A percentile compares a stretch with the other conserved stretches of the same genome.
Evolutionary conservation across 2,888 invertebrate species (phyloP).

Genomic region (Phengaris arion): DNA sequence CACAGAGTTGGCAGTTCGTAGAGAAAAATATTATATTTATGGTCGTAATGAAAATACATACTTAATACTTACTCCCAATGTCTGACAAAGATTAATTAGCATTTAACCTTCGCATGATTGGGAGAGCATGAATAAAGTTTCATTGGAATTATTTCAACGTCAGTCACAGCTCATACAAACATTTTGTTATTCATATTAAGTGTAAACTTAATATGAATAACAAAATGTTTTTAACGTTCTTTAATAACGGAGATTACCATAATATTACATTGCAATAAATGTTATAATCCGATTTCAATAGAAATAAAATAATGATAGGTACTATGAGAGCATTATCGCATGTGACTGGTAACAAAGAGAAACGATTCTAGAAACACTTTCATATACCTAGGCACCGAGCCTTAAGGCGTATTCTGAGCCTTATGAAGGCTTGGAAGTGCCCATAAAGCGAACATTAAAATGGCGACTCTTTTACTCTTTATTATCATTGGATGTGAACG

Average conservation of each 20-base stretch:
- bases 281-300: background rate
- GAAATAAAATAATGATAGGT: background rate
- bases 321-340: constrained; percentile 39
- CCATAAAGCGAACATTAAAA: constrained; percentile 77
- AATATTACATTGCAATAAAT: no score
- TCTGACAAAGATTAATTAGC: background rate
- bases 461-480: constrained; percentile 78
- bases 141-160: background rate
- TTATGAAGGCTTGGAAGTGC: constrained; percentile 68
- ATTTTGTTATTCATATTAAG: background rate
- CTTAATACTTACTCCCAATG: background rate
- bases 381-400: constrained; percentile 66
- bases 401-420: constrained; percentile 65
- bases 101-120: constrained; percentile 4
- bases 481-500: constrained; percentile 79
- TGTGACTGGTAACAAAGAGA: constrained; percentile 49
- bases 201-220: no score
- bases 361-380: constrained; percentile 60
- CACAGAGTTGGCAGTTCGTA: background rate
- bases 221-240: no score
- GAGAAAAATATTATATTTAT: background rate
- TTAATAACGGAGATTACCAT: no score
- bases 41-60: background rate
- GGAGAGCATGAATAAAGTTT: background rate
- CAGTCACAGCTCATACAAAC: background rate